Evolutionary conservation across 2,888 invertebrate genomes (phyloP).

Genomic region (Morpho helenor): DNA sequence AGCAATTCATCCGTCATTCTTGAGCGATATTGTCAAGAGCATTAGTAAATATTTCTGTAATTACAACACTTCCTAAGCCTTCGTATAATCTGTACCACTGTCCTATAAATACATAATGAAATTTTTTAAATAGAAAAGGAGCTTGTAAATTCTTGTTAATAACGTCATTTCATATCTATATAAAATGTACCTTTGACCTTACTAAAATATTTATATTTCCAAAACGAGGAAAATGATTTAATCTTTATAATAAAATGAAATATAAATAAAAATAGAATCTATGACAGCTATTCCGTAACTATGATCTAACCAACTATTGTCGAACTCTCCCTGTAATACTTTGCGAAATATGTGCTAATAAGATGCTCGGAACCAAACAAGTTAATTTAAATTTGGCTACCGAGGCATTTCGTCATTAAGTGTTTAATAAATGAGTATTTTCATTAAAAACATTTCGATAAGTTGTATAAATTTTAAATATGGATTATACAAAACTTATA

Average conservation of each 20-base stretch:
- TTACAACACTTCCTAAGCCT: conserved; percentile 10
- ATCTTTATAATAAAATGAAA: neutral
- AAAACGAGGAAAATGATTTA: neutral
- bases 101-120: neutral
- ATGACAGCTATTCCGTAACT: conserved; percentile 17
- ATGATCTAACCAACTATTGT: conserved; percentile 37
- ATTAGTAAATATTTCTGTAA: conserved; percentile 12
- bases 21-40: conserved; percentile 13
- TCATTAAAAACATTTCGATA: too few species aligned
- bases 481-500: too few species aligned
- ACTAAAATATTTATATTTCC: neutral
- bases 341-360: conserved; percentile 10
- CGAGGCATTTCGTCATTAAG: too few species aligned
- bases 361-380: conserved; percentile 1
- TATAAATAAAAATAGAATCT: conserved; percentile 8
- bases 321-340: conserved; percentile 35
- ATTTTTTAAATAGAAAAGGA: too few species aligned
- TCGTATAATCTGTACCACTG: neutral
- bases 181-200: too few species aligned
- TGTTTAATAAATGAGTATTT: too few species aligned
- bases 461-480: too few species aligned
- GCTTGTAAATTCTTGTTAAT: too few species aligned
- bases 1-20: conserved; percentile 11
- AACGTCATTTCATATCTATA: too few species aligned
- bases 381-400: neutral